These are phyloP conservation scores for Coregonus ussuriensis DNA, from an alignment of 2,797 vertebrate species.

Conservation along the genomic window DNA sequence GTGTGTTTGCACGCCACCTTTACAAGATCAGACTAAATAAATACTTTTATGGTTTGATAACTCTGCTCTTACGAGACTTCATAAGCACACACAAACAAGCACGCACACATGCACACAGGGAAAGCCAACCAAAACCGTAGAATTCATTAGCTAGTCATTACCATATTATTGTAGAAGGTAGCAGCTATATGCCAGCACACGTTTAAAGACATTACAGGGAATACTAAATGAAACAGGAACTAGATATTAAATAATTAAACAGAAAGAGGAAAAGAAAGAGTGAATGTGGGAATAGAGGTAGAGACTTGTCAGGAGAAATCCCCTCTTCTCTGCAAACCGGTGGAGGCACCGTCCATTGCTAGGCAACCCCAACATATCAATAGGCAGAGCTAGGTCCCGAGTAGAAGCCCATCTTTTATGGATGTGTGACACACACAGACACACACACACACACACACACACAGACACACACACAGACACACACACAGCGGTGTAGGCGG, in stretches of 20 bases:
- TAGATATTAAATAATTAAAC: background rate
- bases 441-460: constrained; percentile 23
- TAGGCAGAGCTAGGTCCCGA: constrained; percentile 58
- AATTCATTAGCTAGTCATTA: too few species aligned
- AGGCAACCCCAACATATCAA: constrained; percentile 43
- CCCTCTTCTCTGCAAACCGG: constrained; percentile 50
- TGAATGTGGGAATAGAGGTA: constrained; percentile 28
- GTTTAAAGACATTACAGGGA: too few species aligned
- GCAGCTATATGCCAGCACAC: too few species aligned
- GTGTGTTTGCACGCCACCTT: background rate
- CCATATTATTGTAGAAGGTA: too few species aligned
- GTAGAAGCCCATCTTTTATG: constrained; percentile 65
- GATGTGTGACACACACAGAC: constrained; percentile 48
- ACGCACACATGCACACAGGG: too few species aligned
- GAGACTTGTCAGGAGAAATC: constrained; percentile 51
- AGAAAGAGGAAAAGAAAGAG: background rate
- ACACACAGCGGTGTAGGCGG: constrained; percentile 6
- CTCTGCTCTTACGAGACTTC: background rate
- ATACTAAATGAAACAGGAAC: background rate
- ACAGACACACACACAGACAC: background rate
- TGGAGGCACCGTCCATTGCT: constrained; percentile 55
- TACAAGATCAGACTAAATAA: background rate
- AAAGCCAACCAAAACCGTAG: too few species aligned
- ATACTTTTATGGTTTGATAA: background rate
- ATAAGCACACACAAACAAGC: background rate